phyloP scores from a whole-genome alignment of 2,113 vertebrate species.

The Sinocyclocheilus anshuiensis region DNA sequence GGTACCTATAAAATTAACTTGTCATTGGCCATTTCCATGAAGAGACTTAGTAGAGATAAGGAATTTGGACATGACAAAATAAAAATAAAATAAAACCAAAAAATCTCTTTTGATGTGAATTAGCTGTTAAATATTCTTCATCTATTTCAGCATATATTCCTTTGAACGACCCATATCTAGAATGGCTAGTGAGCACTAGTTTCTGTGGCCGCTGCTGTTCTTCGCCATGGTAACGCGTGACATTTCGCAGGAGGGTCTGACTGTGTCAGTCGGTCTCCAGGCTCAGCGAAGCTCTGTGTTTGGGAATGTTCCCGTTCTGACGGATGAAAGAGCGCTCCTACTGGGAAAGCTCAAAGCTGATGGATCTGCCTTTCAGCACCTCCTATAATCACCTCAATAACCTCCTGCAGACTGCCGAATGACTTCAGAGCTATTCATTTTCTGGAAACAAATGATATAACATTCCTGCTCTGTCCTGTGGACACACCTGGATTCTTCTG shows the following conservation, averaged over 20 bases:
- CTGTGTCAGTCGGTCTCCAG: too few species aligned
- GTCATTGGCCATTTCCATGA: not conserved
- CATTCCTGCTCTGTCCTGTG: not conserved
- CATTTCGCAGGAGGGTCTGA: constrained; percentile 58
- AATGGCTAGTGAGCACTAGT: not conserved
- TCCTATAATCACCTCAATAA: constrained; percentile 68
- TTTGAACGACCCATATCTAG: not conserved
- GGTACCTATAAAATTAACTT: too few species aligned
- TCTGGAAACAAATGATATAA: constrained; percentile 7
- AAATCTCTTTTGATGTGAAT: not conserved
- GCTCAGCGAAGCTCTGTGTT: not conserved
- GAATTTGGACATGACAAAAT: not conserved
- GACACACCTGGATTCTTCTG: not conserved
- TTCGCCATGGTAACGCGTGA: not conserved
- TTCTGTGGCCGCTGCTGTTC: not conserved
- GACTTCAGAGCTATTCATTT: constrained; percentile 54
- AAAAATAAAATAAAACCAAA: too few species aligned
- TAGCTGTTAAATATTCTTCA: not conserved
- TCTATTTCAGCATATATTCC: not conserved
- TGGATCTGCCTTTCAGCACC: constrained; percentile 63
- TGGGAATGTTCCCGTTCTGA: constrained; percentile 53
- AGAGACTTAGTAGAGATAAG: not conserved
- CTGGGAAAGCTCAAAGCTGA: constrained; percentile 60
- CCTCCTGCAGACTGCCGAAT: constrained; percentile 53
- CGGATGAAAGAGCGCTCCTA: constrained; percentile 63